Evolutionary conservation across 2,888 invertebrate species (phyloP).

Genomic region (Trachelus stipa): DNA sequence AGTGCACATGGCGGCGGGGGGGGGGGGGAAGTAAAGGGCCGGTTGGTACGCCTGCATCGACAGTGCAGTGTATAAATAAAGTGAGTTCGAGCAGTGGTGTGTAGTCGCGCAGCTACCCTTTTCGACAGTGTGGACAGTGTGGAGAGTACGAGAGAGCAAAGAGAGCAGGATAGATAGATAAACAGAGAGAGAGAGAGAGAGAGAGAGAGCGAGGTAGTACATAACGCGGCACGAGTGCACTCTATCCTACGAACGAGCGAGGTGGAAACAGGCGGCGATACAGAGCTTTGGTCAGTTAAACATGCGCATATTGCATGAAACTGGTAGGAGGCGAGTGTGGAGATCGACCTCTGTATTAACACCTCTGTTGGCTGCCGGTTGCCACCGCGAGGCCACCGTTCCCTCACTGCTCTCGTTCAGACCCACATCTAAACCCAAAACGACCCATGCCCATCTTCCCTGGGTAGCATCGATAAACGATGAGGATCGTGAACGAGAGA

Average conservation of each 20-base stretch:
- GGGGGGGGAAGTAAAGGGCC: constrained; percentile 9
- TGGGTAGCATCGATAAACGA: neutral
- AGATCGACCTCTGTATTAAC: constrained; percentile 66
- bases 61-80: constrained; percentile 49
- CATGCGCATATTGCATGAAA: constrained; percentile 67
- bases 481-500: neutral
- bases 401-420: constrained; percentile 4
- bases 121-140: neutral
- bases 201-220: neutral
- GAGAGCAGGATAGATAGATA: neutral
- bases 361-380: constrained; percentile 45
- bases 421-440: neutral
- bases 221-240: constrained; percentile 33
- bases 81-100: constrained; percentile 20
- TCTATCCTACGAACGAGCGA: constrained; percentile 31
- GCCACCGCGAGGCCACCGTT: constrained; percentile 1
- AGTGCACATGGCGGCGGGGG: constrained; percentile 13
- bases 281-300: constrained; percentile 65
- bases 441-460: neutral
- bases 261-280: constrained; percentile 46
- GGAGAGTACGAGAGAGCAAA: neutral
- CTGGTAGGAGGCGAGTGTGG: constrained; percentile 59
- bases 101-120: neutral
- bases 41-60: constrained; percentile 22
- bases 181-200: neutral